Percentiles rank a stretch among this genome's conserved stretches.
These are phyloP conservation scores for Bos indicus DNA, from an alignment of 2,113 vertebrate genomes.

Conservation along the genomic window DNA sequence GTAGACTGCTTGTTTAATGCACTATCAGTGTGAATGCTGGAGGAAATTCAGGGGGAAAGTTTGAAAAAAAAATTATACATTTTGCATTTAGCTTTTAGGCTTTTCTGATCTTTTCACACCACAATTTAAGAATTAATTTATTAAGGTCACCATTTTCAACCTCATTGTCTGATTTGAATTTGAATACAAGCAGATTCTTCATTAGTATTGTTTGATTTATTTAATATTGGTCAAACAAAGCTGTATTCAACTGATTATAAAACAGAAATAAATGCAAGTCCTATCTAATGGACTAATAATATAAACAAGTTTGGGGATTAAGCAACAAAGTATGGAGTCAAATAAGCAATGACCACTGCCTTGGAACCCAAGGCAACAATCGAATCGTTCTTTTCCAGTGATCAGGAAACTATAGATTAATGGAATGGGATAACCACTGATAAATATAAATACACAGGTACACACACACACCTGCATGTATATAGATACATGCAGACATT, in stretches of 20 bases:
- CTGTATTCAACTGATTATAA: neutral
- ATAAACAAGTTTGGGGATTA: neutral
- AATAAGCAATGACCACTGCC: neutral
- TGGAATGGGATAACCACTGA: neutral
- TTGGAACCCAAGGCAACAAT: neutral
- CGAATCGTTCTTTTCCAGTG: neutral
- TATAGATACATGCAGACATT: neutral
- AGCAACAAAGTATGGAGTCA: neutral
- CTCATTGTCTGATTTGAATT: neutral
- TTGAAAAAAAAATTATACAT: neutral
- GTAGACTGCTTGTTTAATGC: neutral
- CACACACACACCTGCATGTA: no score
- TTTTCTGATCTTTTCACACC: neutral
- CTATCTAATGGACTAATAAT: neutral
- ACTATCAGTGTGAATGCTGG: neutral
- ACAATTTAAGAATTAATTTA: neutral
- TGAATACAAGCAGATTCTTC: neutral
- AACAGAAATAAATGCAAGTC: neutral
- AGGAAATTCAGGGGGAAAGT: neutral
- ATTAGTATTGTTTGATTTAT: neutral
- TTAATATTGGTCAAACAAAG: neutral
- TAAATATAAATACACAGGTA: neutral
- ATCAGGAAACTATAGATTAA: neutral
- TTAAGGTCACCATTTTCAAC: neutral
- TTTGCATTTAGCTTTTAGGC: neutral